Evolutionary conservation across 1,140 invertebrate genomes (phyloP), one percentile per base, ranked within the genome.

Genomic region (Mycetomoellerius zeteki): DNA sequence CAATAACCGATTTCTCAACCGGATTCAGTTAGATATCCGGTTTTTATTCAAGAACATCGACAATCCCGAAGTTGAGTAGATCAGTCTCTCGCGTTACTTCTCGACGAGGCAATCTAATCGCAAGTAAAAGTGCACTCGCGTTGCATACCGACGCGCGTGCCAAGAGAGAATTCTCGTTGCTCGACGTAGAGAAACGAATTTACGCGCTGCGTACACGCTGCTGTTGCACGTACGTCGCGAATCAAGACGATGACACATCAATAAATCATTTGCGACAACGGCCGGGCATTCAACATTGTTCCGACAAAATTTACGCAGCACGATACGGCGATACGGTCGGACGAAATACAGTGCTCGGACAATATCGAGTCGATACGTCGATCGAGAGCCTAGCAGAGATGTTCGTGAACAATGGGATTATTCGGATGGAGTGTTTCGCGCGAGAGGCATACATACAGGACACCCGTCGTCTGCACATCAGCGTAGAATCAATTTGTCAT

Each of bases 201-300:
- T 65, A 69, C 72, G 60, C 58, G 73, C 21, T 65, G 37, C 16
- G 37, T 19, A 78, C 72, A 27, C 5, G 47, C 21, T 16, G 37
- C n/a, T 24, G 30, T 16, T 24, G 81, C 82, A 86, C 62, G 87
- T 89, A 67, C 47, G 84, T 86, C 80, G 88, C 88, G 89, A 89
- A 84, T 89, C 89, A 56, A 90, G 89, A 90, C 89, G 89, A 89
- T 90, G 89, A 90, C 89, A 89, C 89, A 86, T 85, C 85, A 84
- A 85, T 90, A 88, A 90, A 90, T 90, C 89, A 90, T 64, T 24
- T 37, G 43, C 33, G 73, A 64, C 80, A 84, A 58, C 37, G 24
- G 19, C 16, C 56, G 56, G 33, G 52, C 27, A 56, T 56, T 72
- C 72, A 30, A 84, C 71, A 72, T 21, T 58, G 71, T 56, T 19